Evolutionary conservation across 2,113 vertebrate species (phyloP), one percentile per base, ranked within the genome.

Genomic region (Physeter macrocephalus): DNA sequence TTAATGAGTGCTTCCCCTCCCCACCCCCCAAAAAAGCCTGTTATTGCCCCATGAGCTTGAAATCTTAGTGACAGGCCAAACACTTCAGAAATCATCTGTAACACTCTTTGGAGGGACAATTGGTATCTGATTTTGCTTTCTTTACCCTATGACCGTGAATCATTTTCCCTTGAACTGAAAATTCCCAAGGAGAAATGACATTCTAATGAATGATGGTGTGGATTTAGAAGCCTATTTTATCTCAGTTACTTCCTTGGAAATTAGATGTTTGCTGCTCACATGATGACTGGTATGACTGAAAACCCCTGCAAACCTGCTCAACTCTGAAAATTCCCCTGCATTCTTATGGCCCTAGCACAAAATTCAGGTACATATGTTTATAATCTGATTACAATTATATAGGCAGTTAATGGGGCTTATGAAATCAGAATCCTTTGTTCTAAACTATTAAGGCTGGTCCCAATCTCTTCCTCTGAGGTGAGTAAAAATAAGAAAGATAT

Each of bases 181-280:
- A 75, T 83, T 93, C 83, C 67, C 62, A 92, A 84, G 88, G 61
- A 83, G 39, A 93, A 90, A 59, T 93, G 85, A 90, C 36, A 74
- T 31, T 64, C 18, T 66, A 82, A 75, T 93, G 90, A 96, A 83
- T 93, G 29, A 21, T 31, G 57, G 0, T 49, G 39, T 84, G 25
- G 78, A 80, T 71, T 75, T 75, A 39, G 72, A 95, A 96, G 83
- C 36, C 41, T 31, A 74, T 74, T 95, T 95, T 75, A 81, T 96
- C 72, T 52, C 57, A 23, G 41, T 61, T 13, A 64, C 69, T 87
- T 74, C n/a, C 80, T 84, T 10, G 4, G 62, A 90, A 94, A 95
- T 75, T 87, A 36, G 59, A 64, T 66, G 49, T 59, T 88, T 95
- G 41, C 74, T 64, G 36, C 29, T 90, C 74, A 49, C 17, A 39